Base-by-base conservation (phyloP, 53 echinoderm and acorn worm species). In the Holothuria leucospilota region DNA sequence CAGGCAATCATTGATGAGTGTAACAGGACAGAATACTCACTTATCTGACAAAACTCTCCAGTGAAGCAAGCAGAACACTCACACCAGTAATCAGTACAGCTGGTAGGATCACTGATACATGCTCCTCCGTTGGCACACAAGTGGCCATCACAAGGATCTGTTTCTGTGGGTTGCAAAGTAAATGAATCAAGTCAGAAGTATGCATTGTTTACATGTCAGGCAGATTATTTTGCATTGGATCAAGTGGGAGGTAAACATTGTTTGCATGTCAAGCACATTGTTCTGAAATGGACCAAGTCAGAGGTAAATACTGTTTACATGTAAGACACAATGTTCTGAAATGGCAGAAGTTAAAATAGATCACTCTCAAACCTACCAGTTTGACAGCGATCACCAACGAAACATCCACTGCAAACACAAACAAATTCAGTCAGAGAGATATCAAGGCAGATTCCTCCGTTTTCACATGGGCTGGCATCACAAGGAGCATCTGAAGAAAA, bases 21-120 rank as follows among this genome's bases (percentile, higher is more conserved):
- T 56, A 56, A 56, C 15, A 56, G 56, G 8, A 56, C 3, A 56
- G 16, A 16, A 71, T 34, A 91, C 93, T 91, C 85, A 95, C 95
- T 69, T 23, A 82, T 89, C 65, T 97, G 68, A 67, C 97, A 97
- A 85, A 85, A 93, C 14, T 89, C 87, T 87, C 97, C 97, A 8
- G 82, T 87, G 77, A 77, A 95, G 68, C 97, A 97, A 23, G 78
- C n/a, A 8, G 95, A 92, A 86, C 97, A 97, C 39, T 93, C 87
- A 82, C 97, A 97, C 52, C 85, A 91, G 68, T 97, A 97, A 23
- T 84, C 83, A 38, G 91, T 95, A 56, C 97, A 97, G 74, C 93
- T 91, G 58, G 82, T 86, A 7, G 85, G 56, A 28, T 91, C 87
- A 51, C 74, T 86, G 20, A 42, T 64, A 56, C 97, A 97, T 8